phyloP scores from a whole-genome alignment of 2,888 invertebrate genomes.

The Heliconius charithonia region DNA sequence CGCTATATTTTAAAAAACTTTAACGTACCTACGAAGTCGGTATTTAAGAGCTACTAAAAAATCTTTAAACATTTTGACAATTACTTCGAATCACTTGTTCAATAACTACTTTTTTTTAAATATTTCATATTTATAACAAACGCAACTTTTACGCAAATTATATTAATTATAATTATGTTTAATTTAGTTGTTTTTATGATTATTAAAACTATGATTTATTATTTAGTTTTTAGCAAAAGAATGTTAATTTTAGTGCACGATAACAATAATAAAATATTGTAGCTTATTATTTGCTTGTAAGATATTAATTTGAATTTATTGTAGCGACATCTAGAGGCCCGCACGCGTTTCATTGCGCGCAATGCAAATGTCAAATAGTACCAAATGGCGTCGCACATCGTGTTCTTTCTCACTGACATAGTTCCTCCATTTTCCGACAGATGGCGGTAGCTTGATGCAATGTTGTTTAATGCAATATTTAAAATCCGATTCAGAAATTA shows the following conservation, averaged over 20 bases:
- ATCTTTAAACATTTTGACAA: slow-evolving; percentile 5
- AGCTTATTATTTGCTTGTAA: neutral
- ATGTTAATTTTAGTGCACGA: neutral
- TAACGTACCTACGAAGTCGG: slow-evolving; percentile 20
- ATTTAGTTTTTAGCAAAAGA: neutral
- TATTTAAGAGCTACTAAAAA: slow-evolving; percentile 34
- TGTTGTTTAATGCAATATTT: neutral
- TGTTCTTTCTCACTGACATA: neutral
- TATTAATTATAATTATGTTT: neutral
- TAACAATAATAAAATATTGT: neutral
- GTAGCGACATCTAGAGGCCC: neutral
- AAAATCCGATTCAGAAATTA: neutral
- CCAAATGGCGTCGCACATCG: neutral
- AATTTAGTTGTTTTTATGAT: neutral
- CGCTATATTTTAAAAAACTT: slow-evolving; percentile 19
- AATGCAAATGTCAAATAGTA: neutral
- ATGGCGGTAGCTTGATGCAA: neutral
- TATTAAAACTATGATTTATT: neutral
- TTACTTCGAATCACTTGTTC: slow-evolving; percentile 10
- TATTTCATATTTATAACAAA: slow-evolving; percentile 29
- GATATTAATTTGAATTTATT: too few relatives aligned
- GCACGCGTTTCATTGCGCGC: neutral
- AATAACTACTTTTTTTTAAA: slow-evolving; percentile 11
- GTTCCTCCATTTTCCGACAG: neutral
- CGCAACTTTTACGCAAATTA: slow-evolving; percentile 10